These are phyloP conservation scores for Euphydryas editha DNA, from an alignment of 2,888 invertebrate genomes.

Conservation along the genomic window DNA sequence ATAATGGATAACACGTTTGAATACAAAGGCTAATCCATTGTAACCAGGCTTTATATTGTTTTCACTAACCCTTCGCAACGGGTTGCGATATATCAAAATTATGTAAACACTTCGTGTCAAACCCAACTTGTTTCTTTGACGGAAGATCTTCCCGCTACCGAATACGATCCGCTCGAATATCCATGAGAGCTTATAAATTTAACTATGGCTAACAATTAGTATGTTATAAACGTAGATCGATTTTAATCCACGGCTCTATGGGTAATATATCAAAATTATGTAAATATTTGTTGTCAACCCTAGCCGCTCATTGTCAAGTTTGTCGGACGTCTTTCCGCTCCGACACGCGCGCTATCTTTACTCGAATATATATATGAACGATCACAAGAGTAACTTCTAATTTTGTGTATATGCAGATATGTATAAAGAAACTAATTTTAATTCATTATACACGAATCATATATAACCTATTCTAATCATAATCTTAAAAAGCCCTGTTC, in stretches of 20 bases:
- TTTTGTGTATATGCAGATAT: background rate
- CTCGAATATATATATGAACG: conserved; percentile 33
- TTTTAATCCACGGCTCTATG: conserved; percentile 11
- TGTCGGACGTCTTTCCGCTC: conserved; percentile 15
- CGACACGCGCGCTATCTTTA: conserved; percentile 32
- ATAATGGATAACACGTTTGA: background rate
- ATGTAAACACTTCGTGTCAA: conserved; percentile 15
- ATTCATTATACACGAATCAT: background rate
- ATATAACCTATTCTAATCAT: background rate
- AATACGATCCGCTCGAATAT: conserved; percentile 7
- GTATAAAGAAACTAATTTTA: background rate
- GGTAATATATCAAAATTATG: conserved; percentile 42
- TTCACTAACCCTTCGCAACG: conserved; percentile 9
- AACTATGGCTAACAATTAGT: conserved; percentile 4
- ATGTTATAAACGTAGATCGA: conserved; percentile 12
- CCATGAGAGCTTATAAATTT: conserved; percentile 7
- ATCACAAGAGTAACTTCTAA: conserved; percentile 10
- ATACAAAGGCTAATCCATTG: conserved; percentile 6
- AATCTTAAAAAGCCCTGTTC: background rate
- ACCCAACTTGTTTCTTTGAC: conserved; percentile 14
- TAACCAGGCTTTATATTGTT: conserved; percentile 5
- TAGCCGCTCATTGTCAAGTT: conserved; percentile 23
- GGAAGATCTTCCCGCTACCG: conserved; percentile 15
- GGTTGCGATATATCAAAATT: conserved; percentile 14
- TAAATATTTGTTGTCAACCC: conserved; percentile 49